A percentile compares a stretch with the other conserved stretches of the same genome.
Evolutionary conservation across 2,888 invertebrate species (phyloP).

Genomic region (Perdita meconis): DNA sequence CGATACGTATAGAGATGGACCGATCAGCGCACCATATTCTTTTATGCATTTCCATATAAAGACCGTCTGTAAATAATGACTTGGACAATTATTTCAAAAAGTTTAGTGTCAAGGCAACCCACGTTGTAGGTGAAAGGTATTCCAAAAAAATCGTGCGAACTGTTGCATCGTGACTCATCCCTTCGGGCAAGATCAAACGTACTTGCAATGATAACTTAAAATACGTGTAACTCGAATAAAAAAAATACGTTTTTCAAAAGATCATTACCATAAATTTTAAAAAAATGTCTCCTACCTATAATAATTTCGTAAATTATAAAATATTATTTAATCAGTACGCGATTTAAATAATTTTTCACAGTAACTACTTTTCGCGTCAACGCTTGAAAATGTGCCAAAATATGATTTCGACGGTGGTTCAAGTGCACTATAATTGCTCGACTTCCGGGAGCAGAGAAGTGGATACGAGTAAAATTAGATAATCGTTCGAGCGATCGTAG

Average conservation of each 20-base stretch:
- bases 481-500: not conserved
- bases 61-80: slow-evolving; percentile 48
- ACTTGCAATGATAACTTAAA: slow-evolving; percentile 30
- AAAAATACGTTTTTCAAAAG: not conserved
- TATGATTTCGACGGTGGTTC: slow-evolving; percentile 31
- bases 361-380: slow-evolving; percentile 7
- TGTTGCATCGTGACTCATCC: slow-evolving; percentile 51
- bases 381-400: slow-evolving; percentile 50
- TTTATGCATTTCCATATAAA: slow-evolving; percentile 53
- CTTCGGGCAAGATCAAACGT: slow-evolving; percentile 18
- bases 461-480: slow-evolving; percentile 11
- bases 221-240: not conserved
- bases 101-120: slow-evolving; percentile 70
- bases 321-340: too few species aligned
- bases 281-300: not conserved
- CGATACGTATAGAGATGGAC: not conserved
- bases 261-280: not conserved
- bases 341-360: too few species aligned
- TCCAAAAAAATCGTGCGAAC: slow-evolving; percentile 49
- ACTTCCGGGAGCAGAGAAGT: not conserved
- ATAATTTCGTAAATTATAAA: not conserved
- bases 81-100: slow-evolving; percentile 56
- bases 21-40: slow-evolving; percentile 25
- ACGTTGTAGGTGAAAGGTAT: slow-evolving; percentile 64
- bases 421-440: slow-evolving; percentile 34